Base-by-base conservation (phyloP, 2,113 vertebrate species). In the Callocephalon fimbriatum region DNA sequence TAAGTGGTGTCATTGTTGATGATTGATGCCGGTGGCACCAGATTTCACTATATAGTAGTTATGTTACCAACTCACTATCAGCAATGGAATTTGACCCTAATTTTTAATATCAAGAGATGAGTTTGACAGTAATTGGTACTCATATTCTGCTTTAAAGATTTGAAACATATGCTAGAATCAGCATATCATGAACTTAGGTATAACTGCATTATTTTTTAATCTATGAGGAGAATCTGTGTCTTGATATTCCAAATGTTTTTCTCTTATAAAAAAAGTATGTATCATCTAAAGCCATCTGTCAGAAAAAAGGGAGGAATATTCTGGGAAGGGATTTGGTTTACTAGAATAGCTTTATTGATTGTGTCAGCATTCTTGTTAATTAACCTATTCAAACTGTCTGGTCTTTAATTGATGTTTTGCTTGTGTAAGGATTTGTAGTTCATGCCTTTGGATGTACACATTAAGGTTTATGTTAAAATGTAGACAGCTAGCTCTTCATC, bases 331-430 rank as follows among this genome's bases (percentile, higher is more conserved):
- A 56, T 81, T 90, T 26, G 51, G 63, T 88, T 94, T 92, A 67
- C 47, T 93, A 47, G 44, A 88, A 78, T 54, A 72, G 76, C 77
- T 89, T 93, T 96, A 92, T 95, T 92, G 88, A 97, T 87, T 95
- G 63, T 95, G 79, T 95, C 92, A 91, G 79, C 68, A 23, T 95
- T 91, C 83, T 63, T 94, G 67, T 86, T 95, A 95, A 93, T 94
- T 96, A 96, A 92, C 72, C 51, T 44, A 78, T 93, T 88, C 88
- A 84, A 74, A 84, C 54, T 90, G 88, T 80, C 82, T 92, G 50
- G 72, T 86, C 35, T 94, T 86, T 94, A 96, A 68, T 75, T 91
- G 86, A 90, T 94, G 70, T 93, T 95, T 96, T 93, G 51, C 87
- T 83, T 91, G 14, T 83, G 53, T 94, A 70, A 83, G 85, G 78